Base-by-base conservation (phyloP, 2,113 vertebrate genomes). In the Corythornis vintsioides region DNA sequence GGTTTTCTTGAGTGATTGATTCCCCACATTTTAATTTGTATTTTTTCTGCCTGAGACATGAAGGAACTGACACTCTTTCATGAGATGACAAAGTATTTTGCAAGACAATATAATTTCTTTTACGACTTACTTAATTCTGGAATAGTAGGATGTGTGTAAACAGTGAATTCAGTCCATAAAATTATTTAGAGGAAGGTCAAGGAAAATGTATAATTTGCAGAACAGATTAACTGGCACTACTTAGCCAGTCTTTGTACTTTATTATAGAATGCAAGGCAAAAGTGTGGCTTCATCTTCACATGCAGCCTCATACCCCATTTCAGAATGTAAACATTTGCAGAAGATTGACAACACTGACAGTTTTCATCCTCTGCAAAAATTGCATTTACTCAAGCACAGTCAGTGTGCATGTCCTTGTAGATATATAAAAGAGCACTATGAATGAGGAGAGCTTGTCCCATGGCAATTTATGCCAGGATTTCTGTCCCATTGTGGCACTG, bases 391-490 rank as follows among this genome's bases (percentile, higher is more conserved):
- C 78, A 82, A 72, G 88, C 76, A 89, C 93, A 92, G 95, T 87
- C 70, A 74, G 91, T 69, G 7, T 92, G 94, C 91, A 79, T 95
- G 92, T 93, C 97, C 92, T 95, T 93, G 89, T 88, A 92, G 96
- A 77, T 26, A 10, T 91, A 87, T 84, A 88, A 95, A 97, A 96
- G 89, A 96, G 88, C 72, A 76, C 84, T 84, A 83, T 83, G 93
- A 97, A 81, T 94, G 97, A 98, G 96, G 90, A 97, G 96, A 95
- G 92, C 90, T 97, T 89, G 70, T 97, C 95, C 87, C 77, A 84
- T 79, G 94, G 65, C 92, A 71, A 35, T 92, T 95, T 78, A 88
- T 94, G 91, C 92, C 92, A 95, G 92, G 75, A 96, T 97, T 97
- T 96, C 95, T 91, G 88, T 96, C 90, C 92, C 72, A 6, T 74